These are phyloP conservation scores for Helleia helle DNA, from an alignment of 2,888 invertebrate genomes.

Conservation along the genomic window DNA sequence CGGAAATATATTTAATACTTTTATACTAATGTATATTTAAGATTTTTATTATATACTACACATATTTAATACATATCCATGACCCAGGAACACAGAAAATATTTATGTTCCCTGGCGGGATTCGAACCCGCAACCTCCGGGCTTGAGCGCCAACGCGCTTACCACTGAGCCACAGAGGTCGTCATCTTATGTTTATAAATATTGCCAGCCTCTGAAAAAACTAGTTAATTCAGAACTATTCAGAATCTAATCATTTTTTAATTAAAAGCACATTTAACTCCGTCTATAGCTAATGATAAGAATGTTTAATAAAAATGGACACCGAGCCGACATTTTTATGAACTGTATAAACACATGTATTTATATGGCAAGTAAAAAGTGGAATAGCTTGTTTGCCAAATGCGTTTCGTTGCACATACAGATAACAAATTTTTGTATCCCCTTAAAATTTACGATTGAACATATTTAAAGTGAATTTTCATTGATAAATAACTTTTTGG, in stretches of 20 bases:
- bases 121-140: too few relatives aligned
- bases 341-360: not conserved
- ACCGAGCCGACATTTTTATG: slow-evolving; percentile 2
- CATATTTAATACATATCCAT: too few relatives aligned
- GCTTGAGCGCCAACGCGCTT: too few relatives aligned
- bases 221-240: too few relatives aligned
- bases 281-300: not conserved
- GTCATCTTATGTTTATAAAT: too few relatives aligned
- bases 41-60: too few relatives aligned
- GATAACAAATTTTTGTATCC: not conserved
- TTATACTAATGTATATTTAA: too few relatives aligned
- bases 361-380: slow-evolving; percentile 2
- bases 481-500: too few relatives aligned
- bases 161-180: too few relatives aligned
- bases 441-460: not conserved
- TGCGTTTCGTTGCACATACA: not conserved
- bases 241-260: not conserved
- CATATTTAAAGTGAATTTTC: not conserved
- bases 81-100: too few relatives aligned
- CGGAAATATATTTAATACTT: too few relatives aligned
- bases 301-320: slow-evolving; percentile 4
- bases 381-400: slow-evolving; percentile 1
- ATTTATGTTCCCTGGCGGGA: too few relatives aligned
- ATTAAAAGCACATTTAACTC: slow-evolving; percentile 2
- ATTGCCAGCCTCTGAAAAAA: not conserved